Conservation (phyloP, 2,113 vertebrate species). For the Anas platyrhynchos region DNA sequence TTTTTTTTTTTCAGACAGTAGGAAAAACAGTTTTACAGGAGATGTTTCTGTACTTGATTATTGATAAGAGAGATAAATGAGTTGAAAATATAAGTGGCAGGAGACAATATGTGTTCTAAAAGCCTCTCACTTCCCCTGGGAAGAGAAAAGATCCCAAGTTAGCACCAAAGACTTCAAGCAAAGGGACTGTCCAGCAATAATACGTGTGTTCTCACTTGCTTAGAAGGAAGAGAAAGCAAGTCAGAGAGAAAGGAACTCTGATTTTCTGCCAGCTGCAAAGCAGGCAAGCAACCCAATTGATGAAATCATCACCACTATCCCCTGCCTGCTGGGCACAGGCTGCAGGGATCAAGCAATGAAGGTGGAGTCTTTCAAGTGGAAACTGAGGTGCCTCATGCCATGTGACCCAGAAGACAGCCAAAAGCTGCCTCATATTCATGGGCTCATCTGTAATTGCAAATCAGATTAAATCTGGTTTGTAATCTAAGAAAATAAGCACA, state of each 20-base stretch:
- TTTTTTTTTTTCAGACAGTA: neutral
- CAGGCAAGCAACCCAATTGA: neutral
- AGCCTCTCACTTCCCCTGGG: neutral
- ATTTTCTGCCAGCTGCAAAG: constrained; percentile 1
- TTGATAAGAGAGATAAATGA: neutral
- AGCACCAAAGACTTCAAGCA: neutral
- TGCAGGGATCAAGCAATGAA: neutral
- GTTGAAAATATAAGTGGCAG: neutral
- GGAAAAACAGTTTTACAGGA: neutral
- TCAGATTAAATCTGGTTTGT: neutral
- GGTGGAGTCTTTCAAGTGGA: constrained; percentile 18
- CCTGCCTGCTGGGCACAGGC: constrained; percentile 23
- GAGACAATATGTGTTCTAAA: neutral
- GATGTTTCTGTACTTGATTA: neutral
- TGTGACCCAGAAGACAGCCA: constrained; percentile 34
- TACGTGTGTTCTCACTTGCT: neutral
- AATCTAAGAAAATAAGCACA: neutral
- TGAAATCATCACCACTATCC: neutral
- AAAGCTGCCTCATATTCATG: neutral
- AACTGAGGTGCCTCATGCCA: neutral
- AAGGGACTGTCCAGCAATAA: neutral
- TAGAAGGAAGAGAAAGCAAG: neutral
- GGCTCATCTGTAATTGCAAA: neutral
- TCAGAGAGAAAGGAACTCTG: neutral
- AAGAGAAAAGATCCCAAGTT: neutral